These are phyloP conservation scores for Chloropsis cyanopogon DNA, from an alignment of 2,113 vertebrate genomes.

Conservation along the genomic window DNA sequence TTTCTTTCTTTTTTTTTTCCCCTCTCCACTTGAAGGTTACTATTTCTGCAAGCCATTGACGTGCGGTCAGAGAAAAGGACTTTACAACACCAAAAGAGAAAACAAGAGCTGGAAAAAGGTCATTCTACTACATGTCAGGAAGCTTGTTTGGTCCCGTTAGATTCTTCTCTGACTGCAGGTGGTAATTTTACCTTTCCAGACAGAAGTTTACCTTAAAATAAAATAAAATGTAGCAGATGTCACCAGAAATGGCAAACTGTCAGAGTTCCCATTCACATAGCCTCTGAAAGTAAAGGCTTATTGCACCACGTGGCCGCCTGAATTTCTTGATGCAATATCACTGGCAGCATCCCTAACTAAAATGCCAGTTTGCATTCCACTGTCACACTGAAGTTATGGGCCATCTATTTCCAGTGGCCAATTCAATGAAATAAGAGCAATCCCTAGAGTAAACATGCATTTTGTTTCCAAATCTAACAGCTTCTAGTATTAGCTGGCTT, in stretches of 20 bases:
- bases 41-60: not conserved
- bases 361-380: not conserved
- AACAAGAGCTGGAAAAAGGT: not conserved
- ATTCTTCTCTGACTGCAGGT: not conserved
- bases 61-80: not conserved
- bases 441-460: not conserved
- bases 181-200: not conserved
- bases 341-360: not conserved
- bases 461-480: not conserved
- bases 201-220: not conserved
- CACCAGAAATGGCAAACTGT: not conserved
- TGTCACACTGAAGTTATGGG: not conserved
- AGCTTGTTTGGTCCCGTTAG: not conserved
- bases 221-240: not conserved
- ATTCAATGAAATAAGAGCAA: not conserved
- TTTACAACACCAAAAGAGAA: not conserved
- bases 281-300: not conserved
- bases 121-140: not conserved
- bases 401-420: not conserved
- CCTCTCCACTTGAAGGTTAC: not conserved
- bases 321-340: not conserved
- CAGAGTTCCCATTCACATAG: not conserved
- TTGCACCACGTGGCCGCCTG: accelerated
- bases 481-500: not conserved
- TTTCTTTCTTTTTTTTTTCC: not conserved